Evolutionary conservation across 2,888 invertebrate genomes (phyloP), one percentile per base, ranked within the genome.

Genomic region (Rotaria magnacalcarata): DNA sequence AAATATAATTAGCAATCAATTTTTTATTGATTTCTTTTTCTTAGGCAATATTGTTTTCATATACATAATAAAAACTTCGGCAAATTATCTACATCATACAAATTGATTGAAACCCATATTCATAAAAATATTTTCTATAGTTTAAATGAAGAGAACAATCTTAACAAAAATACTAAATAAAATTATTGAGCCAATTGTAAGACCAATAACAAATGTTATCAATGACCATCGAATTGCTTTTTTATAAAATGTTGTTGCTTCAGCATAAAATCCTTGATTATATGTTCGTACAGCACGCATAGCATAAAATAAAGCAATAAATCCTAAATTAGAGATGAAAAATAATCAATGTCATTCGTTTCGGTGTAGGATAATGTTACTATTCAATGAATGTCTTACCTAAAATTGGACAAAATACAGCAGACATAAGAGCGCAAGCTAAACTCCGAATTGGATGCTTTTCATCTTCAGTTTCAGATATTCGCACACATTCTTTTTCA

Each of bases 251-350:
- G n/a, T 24, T 47, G 7, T 10, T 47, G 80, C 24, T 47, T 80
- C 47, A 80, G 80, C 80, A 80, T 47, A 80, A n/a, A 24, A 80
- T n/a, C 80, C 80, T 80, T 80, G 80, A 80, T 8, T 80, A 47
- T 47, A 24, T 8, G 80, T 21, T 47, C 80, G 80, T n/a, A 80
- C 21, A n/a, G 80, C 43, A 14, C 24, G 47, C 0, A 80, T 80
- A 47, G 47, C 43, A 80, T 47, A 80, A 47, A 47, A 80, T n/a
- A 80, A 24, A 43, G 47, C 47, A 80, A 80, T 47, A 11, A 47
- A 8, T 24, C 80, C 80, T 80, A 21, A 21, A 74, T 16, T 21
- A 34, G 21, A 41, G 2, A 5, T 8, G 8, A 41, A 74, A 1
- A 8, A 14, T 41, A 41, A 21, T 21, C 19, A 10, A 41, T 27